phyloP scores from a whole-genome alignment of 2,113 vertebrate species.

The Turnix velox region DNA sequence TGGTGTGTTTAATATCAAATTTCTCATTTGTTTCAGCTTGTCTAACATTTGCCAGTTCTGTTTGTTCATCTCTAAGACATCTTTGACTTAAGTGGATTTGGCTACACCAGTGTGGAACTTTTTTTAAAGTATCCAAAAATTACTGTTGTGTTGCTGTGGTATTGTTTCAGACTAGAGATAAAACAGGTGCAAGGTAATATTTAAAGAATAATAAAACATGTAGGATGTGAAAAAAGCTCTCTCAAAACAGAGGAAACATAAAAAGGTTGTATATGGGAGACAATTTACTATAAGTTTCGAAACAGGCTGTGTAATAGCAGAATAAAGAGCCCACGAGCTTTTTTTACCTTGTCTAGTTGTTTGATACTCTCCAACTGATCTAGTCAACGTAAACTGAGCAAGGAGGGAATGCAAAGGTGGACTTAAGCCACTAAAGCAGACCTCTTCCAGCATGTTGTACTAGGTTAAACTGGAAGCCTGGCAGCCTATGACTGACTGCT shows the following conservation, averaged over 20 bases:
- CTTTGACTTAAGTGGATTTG: neutral
- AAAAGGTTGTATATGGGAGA: neutral
- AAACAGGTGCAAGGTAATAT: neutral
- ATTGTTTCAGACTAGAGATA: neutral
- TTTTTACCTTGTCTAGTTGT: neutral
- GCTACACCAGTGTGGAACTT: neutral
- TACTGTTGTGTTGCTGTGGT: neutral
- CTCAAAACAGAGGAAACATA: neutral
- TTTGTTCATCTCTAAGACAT: neutral
- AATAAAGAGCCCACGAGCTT: neutral
- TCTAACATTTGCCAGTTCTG: neutral
- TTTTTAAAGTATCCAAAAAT: neutral
- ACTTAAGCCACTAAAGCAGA: neutral
- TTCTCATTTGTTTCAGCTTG: neutral
- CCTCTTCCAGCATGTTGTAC: neutral
- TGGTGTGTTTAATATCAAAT: neutral
- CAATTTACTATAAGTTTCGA: neutral
- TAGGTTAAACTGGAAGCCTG: neutral
- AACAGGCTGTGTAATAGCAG: neutral
- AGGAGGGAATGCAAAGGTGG: neutral
- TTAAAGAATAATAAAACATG: neutral
- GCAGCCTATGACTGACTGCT: rapidly evolving
- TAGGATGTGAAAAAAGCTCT: neutral
- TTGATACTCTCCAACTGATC: neutral
- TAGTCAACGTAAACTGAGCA: neutral